These are phyloP conservation scores for Parapsyche elsis DNA, from an alignment of 1,140 invertebrate genomes.

Conservation along the genomic window DNA sequence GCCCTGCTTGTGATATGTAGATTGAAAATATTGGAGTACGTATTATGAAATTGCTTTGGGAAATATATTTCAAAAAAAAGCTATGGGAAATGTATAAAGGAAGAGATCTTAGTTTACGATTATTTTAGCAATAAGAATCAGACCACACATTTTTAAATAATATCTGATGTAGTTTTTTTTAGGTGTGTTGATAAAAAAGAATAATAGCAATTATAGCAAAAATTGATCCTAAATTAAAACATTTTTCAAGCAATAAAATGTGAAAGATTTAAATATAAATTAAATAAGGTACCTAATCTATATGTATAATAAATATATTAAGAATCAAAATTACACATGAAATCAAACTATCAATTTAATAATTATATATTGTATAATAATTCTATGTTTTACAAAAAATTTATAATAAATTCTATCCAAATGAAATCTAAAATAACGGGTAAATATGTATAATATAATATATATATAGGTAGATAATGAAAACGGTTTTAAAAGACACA, in stretches of 20 bases:
- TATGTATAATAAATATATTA: conserved; percentile 10
- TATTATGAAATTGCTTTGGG: no score
- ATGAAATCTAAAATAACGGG: not conserved
- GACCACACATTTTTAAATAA: not conserved
- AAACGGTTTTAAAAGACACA: not conserved
- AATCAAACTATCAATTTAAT: conserved; percentile 19
- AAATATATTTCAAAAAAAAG: not conserved
- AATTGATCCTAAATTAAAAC: not conserved
- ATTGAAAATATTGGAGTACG: no score
- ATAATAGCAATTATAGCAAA: not conserved
- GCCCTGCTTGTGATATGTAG: no score
- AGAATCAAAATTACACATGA: conserved; percentile 21
- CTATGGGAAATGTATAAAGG: no score
- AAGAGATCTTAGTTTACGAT: no score
- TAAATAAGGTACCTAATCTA: not conserved
- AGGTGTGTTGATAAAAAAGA: no score
- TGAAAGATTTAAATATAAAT: not conserved
- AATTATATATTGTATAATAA: conserved; percentile 8
- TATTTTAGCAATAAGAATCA: no score
- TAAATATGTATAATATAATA: no score
- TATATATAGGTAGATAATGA: not conserved
- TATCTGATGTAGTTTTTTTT: not conserved
- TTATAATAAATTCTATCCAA: conserved; percentile 4
- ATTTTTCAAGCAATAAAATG: not conserved
- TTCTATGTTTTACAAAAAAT: conserved; percentile 18